Percentiles rank a stretch among this genome's conserved stretches.
Conservation (phyloP, 2,797 vertebrate species). For the Lacerta bilineata region DNA sequence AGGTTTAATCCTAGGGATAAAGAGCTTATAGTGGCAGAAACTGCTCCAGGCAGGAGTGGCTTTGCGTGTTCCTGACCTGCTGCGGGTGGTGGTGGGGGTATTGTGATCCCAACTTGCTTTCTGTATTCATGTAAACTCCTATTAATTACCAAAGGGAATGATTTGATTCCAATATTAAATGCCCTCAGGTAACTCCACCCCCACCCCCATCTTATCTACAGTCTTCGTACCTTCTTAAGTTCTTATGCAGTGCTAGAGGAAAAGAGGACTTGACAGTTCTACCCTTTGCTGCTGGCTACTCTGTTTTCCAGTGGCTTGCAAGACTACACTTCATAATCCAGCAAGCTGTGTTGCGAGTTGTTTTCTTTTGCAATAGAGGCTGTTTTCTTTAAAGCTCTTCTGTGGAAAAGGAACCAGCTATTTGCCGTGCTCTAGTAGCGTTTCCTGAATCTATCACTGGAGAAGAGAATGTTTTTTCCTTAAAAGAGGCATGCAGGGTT, state of each 20-base stretch:
- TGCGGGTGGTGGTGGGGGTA: too few relatives aligned
- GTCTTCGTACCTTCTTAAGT: background rate
- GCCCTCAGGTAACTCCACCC: too few relatives aligned
- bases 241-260: background rate
- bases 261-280: background rate
- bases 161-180: too few relatives aligned
- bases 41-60: too few relatives aligned
- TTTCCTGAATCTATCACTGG: background rate
- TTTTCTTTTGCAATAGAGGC: slow-evolving; percentile 1
- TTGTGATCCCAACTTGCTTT: too few relatives aligned
- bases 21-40: background rate
- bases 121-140: too few relatives aligned
- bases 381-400: background rate
- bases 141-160: too few relatives aligned
- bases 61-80: background rate
- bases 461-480: background rate
- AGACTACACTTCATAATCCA: background rate
- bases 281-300: background rate
- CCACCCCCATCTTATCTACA: too few relatives aligned
- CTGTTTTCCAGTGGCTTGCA: background rate
- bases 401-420: background rate
- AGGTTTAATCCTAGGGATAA: background rate
- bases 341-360: background rate
- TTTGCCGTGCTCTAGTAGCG: background rate
- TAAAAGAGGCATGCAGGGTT: background rate